phyloP scores from a whole-genome alignment of 2,888 invertebrate genomes.

The Eupithecia inturbata region DNA sequence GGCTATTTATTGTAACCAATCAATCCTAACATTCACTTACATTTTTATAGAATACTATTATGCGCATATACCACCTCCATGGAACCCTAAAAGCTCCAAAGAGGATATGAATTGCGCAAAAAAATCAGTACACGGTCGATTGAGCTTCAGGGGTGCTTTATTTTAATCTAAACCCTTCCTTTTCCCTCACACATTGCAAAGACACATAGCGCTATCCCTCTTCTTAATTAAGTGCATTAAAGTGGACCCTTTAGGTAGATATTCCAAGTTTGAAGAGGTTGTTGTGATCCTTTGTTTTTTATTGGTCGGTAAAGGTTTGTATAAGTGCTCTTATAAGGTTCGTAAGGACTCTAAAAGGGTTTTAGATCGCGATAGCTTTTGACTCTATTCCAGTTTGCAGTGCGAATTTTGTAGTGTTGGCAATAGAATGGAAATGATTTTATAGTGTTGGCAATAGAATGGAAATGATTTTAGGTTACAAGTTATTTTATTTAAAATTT shows the following conservation, averaged over 20 bases:
- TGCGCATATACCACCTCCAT: background rate
- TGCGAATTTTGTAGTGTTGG: slow-evolving; percentile 40
- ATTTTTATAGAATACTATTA: background rate
- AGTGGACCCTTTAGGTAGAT: slow-evolving; percentile 56
- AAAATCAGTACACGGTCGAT: slow-evolving; percentile 69
- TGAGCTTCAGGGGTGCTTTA: slow-evolving; percentile 71
- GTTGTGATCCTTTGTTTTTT: slow-evolving; percentile 79
- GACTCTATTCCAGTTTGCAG: slow-evolving; percentile 53
- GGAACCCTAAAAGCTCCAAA: slow-evolving; percentile 47
- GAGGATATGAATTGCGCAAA: slow-evolving; percentile 66
- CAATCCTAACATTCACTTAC: background rate
- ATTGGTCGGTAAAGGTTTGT: slow-evolving; percentile 56
- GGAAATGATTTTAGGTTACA: slow-evolving; percentile 14
- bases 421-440: slow-evolving; percentile 19
- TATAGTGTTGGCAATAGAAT: slow-evolving; percentile 40
- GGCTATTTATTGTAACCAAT: background rate
- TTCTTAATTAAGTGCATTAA: slow-evolving; percentile 75
- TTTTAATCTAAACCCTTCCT: slow-evolving; percentile 62
- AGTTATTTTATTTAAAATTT: background rate
- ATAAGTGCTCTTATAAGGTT: slow-evolving; percentile 58
- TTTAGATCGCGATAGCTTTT: slow-evolving; percentile 51
- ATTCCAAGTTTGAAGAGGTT: slow-evolving; percentile 71
- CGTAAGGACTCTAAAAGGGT: background rate
- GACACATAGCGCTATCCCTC: slow-evolving; percentile 50
- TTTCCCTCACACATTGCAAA: slow-evolving; percentile 52